Evolutionary conservation across 2,888 invertebrate genomes (phyloP).

Genomic region (Pollenia labialis): DNA sequence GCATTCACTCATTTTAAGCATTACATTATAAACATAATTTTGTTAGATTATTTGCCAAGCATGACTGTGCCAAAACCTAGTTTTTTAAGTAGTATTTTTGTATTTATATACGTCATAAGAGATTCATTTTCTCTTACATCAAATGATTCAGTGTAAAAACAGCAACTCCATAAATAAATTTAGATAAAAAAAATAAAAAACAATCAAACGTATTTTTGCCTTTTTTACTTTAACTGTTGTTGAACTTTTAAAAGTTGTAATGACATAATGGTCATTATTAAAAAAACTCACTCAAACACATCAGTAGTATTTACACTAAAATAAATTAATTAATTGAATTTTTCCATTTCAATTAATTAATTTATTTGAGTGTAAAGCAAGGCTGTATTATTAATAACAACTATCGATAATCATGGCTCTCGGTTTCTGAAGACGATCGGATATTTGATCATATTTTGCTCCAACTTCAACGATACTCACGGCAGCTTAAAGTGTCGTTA

Average conservation of each 20-base stretch:
- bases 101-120: constrained; percentile 66
- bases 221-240: constrained; percentile 18
- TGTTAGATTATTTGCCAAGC: constrained; percentile 41
- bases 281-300: background rate
- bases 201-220: constrained; percentile 18
- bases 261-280: constrained; percentile 13
- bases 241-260: constrained; percentile 26
- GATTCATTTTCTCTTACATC: constrained; percentile 42
- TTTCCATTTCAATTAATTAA: too few relatives aligned
- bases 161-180: constrained; percentile 30
- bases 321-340: background rate
- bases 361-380: too few relatives aligned
- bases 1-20: constrained; percentile 35
- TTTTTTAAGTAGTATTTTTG: constrained; percentile 65
- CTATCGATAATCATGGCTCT: too few relatives aligned
- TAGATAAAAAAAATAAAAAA: constrained; percentile 43
- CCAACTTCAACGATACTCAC: too few relatives aligned
- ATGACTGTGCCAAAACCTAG: constrained; percentile 67
- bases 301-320: constrained; percentile 15
- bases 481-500: too few relatives aligned
- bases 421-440: too few relatives aligned
- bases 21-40: constrained; percentile 35
- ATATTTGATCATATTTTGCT: too few relatives aligned
- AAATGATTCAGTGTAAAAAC: constrained; percentile 18
- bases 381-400: too few relatives aligned